phyloP scores from a whole-genome alignment of 2,113 vertebrate species.

The Nyctibius bracteatus region DNA sequence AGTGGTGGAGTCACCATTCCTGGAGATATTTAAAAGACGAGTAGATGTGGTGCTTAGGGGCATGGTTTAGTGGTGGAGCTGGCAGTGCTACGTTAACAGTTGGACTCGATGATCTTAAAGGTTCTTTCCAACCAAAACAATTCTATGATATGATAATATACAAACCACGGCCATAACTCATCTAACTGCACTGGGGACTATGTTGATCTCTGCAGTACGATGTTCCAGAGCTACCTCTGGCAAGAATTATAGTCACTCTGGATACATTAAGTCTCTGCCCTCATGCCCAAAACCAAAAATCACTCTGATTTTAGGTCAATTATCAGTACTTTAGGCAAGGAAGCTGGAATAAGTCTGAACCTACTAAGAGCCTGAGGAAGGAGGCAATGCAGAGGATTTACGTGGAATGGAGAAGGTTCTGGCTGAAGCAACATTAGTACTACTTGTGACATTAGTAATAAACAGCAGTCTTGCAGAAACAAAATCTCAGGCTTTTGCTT shows the following conservation, averaged over 20 bases:
- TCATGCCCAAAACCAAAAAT: background rate
- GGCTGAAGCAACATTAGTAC: background rate
- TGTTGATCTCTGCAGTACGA: background rate
- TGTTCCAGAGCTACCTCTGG: background rate
- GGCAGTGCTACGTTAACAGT: too few species aligned
- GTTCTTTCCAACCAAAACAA: too few species aligned
- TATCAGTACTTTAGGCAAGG: background rate
- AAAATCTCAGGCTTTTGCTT: background rate
- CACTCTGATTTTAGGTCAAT: background rate
- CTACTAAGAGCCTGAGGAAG: background rate
- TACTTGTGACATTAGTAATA: background rate
- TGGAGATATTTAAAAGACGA: too few species aligned
- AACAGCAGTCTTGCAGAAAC: background rate
- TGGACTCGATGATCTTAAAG: too few species aligned
- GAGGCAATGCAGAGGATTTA: background rate
- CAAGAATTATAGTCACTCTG: background rate
- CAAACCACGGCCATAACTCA: background rate
- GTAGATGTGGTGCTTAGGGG: too few species aligned
- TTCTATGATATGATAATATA: fast-evolving
- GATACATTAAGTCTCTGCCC: background rate
- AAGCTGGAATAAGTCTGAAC: background rate
- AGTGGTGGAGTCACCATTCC: too few species aligned
- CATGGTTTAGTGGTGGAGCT: too few species aligned
- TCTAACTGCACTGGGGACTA: background rate
- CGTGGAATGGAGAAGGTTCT: background rate